A percentile compares a stretch with the other conserved stretches of the same genome.
phyloP scores from a whole-genome alignment of 37 sponge, comb jelly and placozoan genomes.

The Diacarnus erythraeanus region DNA sequence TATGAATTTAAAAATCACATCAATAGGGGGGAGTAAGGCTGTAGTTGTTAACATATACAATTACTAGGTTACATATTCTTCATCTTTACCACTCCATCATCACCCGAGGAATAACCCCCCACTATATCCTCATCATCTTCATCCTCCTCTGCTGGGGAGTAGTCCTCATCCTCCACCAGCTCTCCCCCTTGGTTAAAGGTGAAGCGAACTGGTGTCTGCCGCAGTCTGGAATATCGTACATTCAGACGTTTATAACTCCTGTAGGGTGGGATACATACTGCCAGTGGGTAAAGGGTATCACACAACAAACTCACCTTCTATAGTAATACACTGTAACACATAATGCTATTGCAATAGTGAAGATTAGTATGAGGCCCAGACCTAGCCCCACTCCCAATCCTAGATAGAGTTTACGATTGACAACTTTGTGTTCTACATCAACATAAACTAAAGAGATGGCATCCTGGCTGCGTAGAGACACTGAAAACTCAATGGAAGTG shows the following conservation, averaged over 20 bases:
- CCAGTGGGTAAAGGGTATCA: neutral
- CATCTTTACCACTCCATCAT: too few relatives aligned
- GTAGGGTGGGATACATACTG: neutral
- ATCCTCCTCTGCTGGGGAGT: constrained; percentile 19
- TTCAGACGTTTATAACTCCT: constrained; percentile 55
- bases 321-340: constrained; percentile 13
- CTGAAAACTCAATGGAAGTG: too few relatives aligned
- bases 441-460: too few relatives aligned
- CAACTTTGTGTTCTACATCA: too few relatives aligned
- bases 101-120: too few relatives aligned
- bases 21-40: too few relatives aligned
- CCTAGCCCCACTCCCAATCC: constrained; percentile 23
- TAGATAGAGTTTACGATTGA: neutral
- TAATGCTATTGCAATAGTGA: constrained; percentile 11
- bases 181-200: constrained; percentile 44
- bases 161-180: constrained; percentile 43
- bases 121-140: neutral
- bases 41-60: too few relatives aligned
- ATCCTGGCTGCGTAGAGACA: too few relatives aligned
- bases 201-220: constrained; percentile 50
- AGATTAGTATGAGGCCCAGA: neutral
- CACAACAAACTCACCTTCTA: constrained; percentile 5
- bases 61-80: too few relatives aligned
- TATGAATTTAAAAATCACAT: too few relatives aligned
- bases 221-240: constrained; percentile 58